Base-by-base conservation (phyloP, 2,888 invertebrate genomes). In the Calliopum simillimum region DNA sequence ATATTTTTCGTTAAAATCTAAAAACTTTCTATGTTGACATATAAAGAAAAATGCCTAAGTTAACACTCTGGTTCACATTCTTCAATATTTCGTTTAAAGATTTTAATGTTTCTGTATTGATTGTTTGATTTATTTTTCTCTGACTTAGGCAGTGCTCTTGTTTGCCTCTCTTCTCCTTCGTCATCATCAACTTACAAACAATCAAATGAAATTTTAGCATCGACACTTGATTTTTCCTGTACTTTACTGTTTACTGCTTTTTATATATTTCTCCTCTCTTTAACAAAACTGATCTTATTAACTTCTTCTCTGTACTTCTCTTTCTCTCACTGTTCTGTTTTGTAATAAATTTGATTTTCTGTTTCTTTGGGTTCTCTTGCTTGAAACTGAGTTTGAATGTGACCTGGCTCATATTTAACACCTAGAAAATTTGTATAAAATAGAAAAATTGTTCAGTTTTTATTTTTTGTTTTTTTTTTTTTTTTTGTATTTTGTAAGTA, bases 341-440 rank as follows among this genome's bases (percentile, higher is more conserved):
- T 71, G 70, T 44, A 33, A 71, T 71, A 71, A 71, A 71, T 70
- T 74, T 74, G 70, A 56, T 62, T 79, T 80, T 77, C 76, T 77
- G 79, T 78, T 78, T 76, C 79, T 80, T 78, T 77, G 77, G 79
- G 76, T 79, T 82, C 79, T 77, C 67, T 66, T 66, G 80, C 78
- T 80, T 80, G 81, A 80, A 76, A 79, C 78, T 80, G 78, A 79
- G 71, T 76, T 78, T 81, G 79, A 68, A 58, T 65, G 68, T 65
- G 75, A 78, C 76, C 76, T 78, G 80, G 83, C 81, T 77, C 81
- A 80, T 80, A 78, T 77, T 82, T 81, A 81, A 75, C 77, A 83
- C 82, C 83, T 83, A 83, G 80, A 83, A 82, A 81, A 81, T 82
- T 80, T 79, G 78, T 80, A 79, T 78, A 79, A 82, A 82, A 83